Evolutionary conservation across 1,140 invertebrate genomes (phyloP).

Genomic region (Drosophila jambulina): DNA sequence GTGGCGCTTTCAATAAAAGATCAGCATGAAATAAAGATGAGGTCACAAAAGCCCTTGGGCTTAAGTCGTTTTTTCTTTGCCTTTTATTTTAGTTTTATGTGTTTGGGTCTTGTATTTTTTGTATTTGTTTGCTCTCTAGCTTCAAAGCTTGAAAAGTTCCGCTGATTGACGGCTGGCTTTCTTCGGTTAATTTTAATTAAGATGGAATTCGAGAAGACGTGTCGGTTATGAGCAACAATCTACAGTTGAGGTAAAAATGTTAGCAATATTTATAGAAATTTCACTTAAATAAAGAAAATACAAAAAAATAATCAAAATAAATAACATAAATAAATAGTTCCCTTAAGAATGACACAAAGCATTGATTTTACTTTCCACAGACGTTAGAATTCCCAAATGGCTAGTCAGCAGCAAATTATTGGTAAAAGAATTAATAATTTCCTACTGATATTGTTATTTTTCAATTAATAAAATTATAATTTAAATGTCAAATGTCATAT

Average conservation of each 20-base stretch:
- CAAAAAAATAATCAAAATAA: not conserved
- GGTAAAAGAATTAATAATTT: not conserved
- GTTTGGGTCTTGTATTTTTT: constrained; percentile 3
- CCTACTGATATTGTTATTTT: not conserved
- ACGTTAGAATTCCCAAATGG: not conserved
- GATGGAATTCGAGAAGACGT: constrained; percentile 38
- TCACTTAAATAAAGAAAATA: not conserved
- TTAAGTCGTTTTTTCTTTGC: constrained; percentile 11
- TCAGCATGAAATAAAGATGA: constrained; percentile 38
- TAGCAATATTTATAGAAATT: not conserved
- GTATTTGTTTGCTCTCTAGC: not conserved
- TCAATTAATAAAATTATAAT: not conserved
- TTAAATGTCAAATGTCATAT: not conserved
- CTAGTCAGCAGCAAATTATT: not conserved
- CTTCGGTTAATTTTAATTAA: constrained; percentile 47
- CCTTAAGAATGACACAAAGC: too few relatives aligned
- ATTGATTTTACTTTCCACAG: too few relatives aligned
- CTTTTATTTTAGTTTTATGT: constrained; percentile 7
- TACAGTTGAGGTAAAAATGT: not conserved
- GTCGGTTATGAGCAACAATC: not conserved
- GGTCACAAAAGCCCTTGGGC: constrained; percentile 43
- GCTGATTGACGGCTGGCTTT: constrained; percentile 45
- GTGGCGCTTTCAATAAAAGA: constrained; percentile 18
- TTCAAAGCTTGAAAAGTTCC: constrained; percentile 35
- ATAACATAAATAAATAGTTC: too few relatives aligned